phyloP scores from a whole-genome alignment of 1,140 invertebrate genomes.

The Doryteuthis pealeii region DNA sequence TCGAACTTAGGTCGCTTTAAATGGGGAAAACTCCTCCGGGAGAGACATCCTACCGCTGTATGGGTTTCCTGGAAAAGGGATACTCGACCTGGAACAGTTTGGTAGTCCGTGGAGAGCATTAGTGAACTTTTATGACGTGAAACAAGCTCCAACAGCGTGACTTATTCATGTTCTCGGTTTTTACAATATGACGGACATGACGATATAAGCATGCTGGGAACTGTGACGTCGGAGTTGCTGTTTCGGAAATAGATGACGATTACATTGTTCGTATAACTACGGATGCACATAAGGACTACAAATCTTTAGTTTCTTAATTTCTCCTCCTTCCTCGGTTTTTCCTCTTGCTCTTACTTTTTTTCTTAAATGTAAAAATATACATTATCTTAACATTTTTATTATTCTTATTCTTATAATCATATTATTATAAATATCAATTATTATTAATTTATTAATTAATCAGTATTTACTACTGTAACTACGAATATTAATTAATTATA shows the following conservation, averaged over 20 bases:
- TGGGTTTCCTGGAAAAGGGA: constrained; percentile 22
- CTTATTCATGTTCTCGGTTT: constrained; percentile 5
- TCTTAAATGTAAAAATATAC: not conserved
- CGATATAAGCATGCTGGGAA: constrained; percentile 5
- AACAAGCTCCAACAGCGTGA: constrained; percentile 29
- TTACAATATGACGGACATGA: not conserved
- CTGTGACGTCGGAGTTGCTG: not conserved
- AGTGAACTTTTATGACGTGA: constrained; percentile 21
- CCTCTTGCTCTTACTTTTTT: not conserved
- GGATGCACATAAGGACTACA: not conserved
- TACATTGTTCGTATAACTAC: not conserved
- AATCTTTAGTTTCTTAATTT: not conserved
- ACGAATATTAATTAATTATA: too few relatives aligned
- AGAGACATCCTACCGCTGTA: constrained; percentile 25
- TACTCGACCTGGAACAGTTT: constrained; percentile 14
- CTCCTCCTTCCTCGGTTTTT: not conserved
- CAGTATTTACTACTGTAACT: too few relatives aligned
- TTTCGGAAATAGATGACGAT: not conserved
- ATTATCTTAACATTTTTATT: not conserved
- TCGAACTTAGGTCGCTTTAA: constrained; percentile 21
- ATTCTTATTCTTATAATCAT: not conserved
- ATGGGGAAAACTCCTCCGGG: constrained; percentile 20
- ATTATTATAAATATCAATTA: too few relatives aligned
- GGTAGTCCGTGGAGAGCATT: not conserved
- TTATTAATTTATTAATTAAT: too few relatives aligned